Evolutionary conservation across 2,113 vertebrate genomes (phyloP).

Genomic region (Cnemophilus loriae): DNA sequence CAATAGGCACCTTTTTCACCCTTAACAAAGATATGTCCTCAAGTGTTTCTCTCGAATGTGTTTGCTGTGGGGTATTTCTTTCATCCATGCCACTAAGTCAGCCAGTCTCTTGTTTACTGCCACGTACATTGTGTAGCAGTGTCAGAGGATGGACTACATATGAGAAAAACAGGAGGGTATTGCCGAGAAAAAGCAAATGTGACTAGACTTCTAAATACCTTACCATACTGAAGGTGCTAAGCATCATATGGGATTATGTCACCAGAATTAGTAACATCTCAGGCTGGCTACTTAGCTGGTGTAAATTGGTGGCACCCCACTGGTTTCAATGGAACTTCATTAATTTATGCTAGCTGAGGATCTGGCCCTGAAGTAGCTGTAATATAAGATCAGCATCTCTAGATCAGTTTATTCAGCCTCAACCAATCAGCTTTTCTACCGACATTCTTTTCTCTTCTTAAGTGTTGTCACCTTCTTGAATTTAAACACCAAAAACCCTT

Average conservation of each 20-base stretch:
- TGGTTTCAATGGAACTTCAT: conserved; percentile 1
- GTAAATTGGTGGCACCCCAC: not conserved
- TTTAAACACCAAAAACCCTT: not conserved
- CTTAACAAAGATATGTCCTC: not conserved
- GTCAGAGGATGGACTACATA: not conserved
- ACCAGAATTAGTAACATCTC: not conserved
- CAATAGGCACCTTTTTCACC: not conserved
- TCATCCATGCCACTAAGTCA: not conserved
- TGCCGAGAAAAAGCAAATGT: not conserved
- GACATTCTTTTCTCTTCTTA: not conserved
- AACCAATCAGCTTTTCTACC: not conserved
- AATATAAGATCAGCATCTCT: not conserved
- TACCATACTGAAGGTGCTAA: not conserved
- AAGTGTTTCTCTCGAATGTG: not conserved
- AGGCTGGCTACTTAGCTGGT: not conserved
- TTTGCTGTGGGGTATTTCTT: not conserved
- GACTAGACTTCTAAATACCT: not conserved
- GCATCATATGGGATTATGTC: not conserved
- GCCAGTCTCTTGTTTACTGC: not conserved
- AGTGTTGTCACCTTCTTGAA: conserved; percentile 25
- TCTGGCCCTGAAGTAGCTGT: not conserved
- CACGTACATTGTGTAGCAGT: not conserved
- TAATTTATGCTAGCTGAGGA: not conserved
- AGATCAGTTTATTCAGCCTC: not conserved
- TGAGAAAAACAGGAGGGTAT: not conserved